Evolutionary conservation across 2,113 vertebrate genomes (phyloP).

Genomic region (Bostrychus sinensis): DNA sequence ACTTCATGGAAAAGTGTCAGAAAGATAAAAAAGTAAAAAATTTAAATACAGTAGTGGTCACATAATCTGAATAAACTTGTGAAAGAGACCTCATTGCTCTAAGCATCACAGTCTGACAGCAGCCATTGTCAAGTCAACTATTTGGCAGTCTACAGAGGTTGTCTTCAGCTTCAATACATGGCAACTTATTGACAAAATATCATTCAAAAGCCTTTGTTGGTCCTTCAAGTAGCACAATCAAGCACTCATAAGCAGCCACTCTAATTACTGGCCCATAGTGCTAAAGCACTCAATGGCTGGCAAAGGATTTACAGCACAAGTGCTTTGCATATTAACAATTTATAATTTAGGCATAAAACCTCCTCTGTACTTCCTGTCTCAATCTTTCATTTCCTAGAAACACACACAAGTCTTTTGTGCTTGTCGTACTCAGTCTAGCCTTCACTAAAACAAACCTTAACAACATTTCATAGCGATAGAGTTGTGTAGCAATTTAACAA

Average conservation of each 20-base stretch:
- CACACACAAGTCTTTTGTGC: neutral
- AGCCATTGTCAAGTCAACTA: neutral
- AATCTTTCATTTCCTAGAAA: conserved; percentile 22
- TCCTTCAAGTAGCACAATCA: conserved; percentile 34
- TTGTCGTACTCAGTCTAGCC: neutral
- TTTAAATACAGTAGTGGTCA: no score
- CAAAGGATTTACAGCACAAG: conserved; percentile 27
- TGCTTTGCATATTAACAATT: conserved; percentile 48
- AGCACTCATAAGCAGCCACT: conserved; percentile 33
- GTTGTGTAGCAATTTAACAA: neutral
- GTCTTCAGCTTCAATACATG: conserved; percentile 3
- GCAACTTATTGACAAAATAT: conserved; percentile 28
- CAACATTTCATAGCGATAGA: neutral
- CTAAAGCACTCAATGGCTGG: conserved; percentile 35
- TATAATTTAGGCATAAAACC: conserved; percentile 29
- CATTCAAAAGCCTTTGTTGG: conserved; percentile 42
- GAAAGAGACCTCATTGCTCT: neutral
- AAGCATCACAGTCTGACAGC: neutral
- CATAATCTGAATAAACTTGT: neutral
- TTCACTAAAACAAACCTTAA: neutral
- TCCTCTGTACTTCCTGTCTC: conserved; percentile 5
- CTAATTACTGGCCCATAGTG: conserved; percentile 33
- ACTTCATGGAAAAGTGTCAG: neutral
- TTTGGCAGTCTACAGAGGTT: conserved; percentile 17
- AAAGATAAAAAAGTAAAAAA: neutral